Conservation (phyloP, 2,113 vertebrate species). For the Leucopsar rothschildi region DNA sequence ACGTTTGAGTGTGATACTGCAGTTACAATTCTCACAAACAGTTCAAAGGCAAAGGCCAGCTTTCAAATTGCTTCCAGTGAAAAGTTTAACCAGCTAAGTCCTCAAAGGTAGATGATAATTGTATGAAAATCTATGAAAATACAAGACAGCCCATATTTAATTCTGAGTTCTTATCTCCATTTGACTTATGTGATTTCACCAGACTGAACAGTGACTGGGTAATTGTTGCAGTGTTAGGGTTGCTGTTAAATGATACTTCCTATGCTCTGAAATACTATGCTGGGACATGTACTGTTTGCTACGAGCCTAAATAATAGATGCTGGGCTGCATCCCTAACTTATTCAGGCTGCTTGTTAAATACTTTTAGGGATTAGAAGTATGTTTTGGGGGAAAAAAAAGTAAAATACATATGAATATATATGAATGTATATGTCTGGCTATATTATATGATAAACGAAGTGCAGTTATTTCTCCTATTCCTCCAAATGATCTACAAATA, state of each 20-base stretch:
- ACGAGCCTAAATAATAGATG: neutral
- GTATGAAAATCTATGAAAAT: neutral
- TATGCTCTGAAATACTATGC: neutral
- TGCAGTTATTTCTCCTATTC: neutral
- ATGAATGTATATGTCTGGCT: neutral
- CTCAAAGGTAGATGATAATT: neutral
- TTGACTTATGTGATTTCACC: neutral
- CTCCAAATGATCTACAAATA: neutral
- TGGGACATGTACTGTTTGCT: neutral
- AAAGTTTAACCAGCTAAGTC: neutral
- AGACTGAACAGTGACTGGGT: neutral
- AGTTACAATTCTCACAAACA: neutral
- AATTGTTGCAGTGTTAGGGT: neutral
- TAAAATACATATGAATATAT: neutral
- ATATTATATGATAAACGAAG: neutral
- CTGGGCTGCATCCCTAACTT: neutral
- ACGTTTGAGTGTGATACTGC: accelerated
- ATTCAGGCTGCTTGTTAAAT: neutral
- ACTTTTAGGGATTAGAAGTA: neutral
- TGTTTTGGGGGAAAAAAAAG: neutral
- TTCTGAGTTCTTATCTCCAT: neutral
- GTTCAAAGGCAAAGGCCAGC: neutral
- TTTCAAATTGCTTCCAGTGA: neutral
- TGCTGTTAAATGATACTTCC: neutral
- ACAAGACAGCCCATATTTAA: neutral